phyloP scores from a whole-genome alignment of 2,888 invertebrate genomes.

The Balanococcus diminutus region DNA sequence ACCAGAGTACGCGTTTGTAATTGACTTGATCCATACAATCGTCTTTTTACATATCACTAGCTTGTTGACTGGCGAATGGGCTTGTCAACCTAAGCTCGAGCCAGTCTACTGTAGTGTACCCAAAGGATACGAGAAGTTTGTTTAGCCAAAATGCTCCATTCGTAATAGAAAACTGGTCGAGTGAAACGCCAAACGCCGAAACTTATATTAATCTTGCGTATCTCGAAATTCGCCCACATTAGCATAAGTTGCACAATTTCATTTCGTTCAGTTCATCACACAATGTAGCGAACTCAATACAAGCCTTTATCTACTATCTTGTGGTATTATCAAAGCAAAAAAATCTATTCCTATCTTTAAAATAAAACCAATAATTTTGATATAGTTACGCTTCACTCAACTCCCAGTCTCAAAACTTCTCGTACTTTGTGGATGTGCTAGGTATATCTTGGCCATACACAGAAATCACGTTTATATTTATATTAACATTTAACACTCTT shows the following conservation, averaged over 20 bases:
- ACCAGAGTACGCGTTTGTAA: background rate
- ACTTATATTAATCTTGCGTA: constrained; percentile 3
- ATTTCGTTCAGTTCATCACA: background rate
- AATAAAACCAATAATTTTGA: background rate
- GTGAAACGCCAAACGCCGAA: background rate
- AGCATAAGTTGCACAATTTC: background rate
- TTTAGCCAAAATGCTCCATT: background rate
- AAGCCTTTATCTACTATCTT: background rate
- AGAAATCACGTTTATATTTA: too few relatives aligned
- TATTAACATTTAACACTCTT: too few relatives aligned
- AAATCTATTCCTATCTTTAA: background rate
- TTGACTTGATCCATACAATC: background rate
- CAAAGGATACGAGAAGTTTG: background rate
- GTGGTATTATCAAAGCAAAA: background rate
- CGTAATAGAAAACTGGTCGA: background rate
- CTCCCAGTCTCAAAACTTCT: too few relatives aligned
- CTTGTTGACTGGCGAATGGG: background rate
- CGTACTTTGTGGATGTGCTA: too few relatives aligned
- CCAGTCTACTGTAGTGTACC: background rate
- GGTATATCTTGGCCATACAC: too few relatives aligned
- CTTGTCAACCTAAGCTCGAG: background rate
- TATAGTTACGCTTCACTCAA: too few relatives aligned
- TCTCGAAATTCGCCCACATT: constrained; percentile 2
- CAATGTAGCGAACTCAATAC: too few relatives aligned
- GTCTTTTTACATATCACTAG: constrained; percentile 7